phyloP scores from a whole-genome alignment of 2,797 vertebrate species.

The Garrulus glandarius region DNA sequence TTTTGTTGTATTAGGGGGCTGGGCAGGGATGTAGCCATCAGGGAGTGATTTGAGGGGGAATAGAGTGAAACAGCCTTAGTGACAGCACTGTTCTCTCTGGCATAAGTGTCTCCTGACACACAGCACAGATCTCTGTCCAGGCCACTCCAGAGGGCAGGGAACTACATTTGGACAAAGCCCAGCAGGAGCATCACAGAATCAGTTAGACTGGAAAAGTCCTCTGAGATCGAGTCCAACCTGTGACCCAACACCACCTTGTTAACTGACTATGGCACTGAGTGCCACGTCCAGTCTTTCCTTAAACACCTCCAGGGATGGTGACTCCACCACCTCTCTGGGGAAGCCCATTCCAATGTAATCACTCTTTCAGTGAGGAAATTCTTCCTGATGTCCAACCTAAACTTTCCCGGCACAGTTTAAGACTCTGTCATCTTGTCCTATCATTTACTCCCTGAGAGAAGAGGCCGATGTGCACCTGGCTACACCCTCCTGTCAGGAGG shows the following conservation, averaged over 20 bases:
- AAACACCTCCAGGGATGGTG: not conserved
- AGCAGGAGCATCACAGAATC: not conserved
- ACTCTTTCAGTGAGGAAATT: not conserved
- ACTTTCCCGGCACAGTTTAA: not conserved
- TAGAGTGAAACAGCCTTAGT: not conserved
- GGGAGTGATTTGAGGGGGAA: fast-evolving
- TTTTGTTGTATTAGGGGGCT: not conserved
- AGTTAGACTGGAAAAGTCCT: not conserved
- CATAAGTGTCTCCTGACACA: not conserved
- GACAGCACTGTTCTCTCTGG: not conserved
- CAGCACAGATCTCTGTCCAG: not conserved
- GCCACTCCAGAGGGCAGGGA: not conserved
- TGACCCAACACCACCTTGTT: not conserved
- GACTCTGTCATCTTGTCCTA: not conserved
- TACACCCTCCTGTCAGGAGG: not conserved
- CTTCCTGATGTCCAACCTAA: not conserved
- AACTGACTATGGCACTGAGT: too few species aligned
- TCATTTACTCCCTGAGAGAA: not conserved
- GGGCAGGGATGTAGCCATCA: not conserved
- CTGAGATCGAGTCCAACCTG: not conserved
- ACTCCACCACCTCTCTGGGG: not conserved
- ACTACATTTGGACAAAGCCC: not conserved
- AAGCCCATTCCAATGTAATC: not conserved
- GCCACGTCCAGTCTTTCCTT: not conserved
- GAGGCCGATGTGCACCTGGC: too few species aligned